These are phyloP conservation scores for Rhabdomys pumilio DNA, from an alignment of 2,797 vertebrate species.

Conservation along the genomic window DNA sequence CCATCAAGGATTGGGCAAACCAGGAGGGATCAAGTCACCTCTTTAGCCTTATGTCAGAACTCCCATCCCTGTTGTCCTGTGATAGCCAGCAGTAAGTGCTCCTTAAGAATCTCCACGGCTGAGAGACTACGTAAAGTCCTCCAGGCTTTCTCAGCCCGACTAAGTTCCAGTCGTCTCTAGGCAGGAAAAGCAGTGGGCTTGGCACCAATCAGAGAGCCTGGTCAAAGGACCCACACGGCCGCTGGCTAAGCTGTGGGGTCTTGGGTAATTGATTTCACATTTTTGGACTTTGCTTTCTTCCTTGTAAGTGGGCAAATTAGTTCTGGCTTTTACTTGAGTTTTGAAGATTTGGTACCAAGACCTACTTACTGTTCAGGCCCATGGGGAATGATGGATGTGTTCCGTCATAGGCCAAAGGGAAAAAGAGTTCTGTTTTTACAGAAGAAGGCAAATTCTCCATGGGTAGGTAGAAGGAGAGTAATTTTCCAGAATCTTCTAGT, in stretches of 20 bases:
- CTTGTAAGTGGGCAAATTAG: background rate
- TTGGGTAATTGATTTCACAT: conserved; percentile 4
- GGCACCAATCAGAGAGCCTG: background rate
- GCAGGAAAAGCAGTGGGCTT: background rate
- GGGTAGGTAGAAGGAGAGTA: background rate
- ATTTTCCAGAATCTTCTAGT: conserved; percentile 48
- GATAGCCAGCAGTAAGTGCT: background rate
- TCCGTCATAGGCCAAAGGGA: background rate
- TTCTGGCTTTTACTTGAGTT: background rate
- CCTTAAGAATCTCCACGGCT: background rate
- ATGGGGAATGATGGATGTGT: background rate
- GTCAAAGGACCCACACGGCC: background rate
- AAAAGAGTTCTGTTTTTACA: conserved; percentile 30
- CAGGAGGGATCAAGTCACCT: background rate
- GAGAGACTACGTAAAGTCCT: background rate
- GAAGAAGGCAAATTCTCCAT: background rate
- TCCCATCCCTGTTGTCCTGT: background rate
- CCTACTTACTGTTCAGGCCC: background rate
- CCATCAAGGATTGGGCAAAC: background rate
- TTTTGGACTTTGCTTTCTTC: background rate
- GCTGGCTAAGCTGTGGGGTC: background rate
- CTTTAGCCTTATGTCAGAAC: background rate
- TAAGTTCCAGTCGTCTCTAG: background rate
- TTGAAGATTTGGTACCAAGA: background rate
- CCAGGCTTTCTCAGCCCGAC: background rate